These are phyloP conservation scores for Apteryx owenii DNA, from an alignment of 2,113 vertebrate genomes.

Conservation along the genomic window DNA sequence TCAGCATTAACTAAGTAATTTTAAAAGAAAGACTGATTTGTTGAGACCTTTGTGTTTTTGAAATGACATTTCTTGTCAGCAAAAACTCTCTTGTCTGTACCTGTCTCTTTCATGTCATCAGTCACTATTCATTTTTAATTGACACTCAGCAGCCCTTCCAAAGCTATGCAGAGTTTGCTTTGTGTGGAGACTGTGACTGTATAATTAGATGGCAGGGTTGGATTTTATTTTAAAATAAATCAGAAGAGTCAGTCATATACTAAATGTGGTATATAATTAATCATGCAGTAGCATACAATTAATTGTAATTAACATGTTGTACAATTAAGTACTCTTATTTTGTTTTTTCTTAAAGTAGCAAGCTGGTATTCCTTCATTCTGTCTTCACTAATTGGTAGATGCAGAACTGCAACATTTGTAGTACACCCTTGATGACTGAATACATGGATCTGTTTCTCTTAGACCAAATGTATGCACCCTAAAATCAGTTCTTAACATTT, in stretches of 20 bases:
- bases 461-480: neutral
- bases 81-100: neutral
- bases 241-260: neutral
- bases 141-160: neutral
- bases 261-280: neutral
- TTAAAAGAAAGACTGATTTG: neutral
- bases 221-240: neutral
- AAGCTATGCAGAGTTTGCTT: neutral
- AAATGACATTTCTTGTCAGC: neutral
- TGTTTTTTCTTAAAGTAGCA: neutral
- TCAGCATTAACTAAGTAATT: neutral
- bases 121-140: conserved; percentile 4
- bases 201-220: neutral
- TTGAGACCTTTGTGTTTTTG: neutral
- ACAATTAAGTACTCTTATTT: neutral
- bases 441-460: neutral
- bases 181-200: neutral
- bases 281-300: neutral
- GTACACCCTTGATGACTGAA: neutral
- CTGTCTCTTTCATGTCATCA: neutral
- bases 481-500: neutral
- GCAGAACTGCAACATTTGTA: neutral
- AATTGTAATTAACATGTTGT: neutral
- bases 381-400: neutral
- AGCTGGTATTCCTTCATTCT: neutral